Evolutionary conservation across 2,888 invertebrate species (phyloP).

Genomic region (Rutpela maculata): DNA sequence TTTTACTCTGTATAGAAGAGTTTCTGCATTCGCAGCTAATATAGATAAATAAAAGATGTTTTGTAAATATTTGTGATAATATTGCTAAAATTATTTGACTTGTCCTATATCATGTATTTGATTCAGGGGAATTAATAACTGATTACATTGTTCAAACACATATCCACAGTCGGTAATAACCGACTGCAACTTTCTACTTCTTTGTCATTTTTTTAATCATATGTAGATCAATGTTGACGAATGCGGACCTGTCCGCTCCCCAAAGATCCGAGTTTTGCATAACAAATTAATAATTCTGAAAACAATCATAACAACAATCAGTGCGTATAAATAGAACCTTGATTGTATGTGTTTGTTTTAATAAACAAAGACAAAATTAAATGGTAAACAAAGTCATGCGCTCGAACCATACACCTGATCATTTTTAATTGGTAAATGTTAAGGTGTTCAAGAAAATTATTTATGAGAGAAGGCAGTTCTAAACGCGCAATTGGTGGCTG

Average conservation of each 20-base stretch:
- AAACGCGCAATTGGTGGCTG: not conserved
- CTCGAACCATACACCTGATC: not conserved
- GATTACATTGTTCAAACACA: too few species aligned
- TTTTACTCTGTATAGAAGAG: too few species aligned
- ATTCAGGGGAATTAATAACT: too few species aligned
- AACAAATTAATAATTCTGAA: not conserved
- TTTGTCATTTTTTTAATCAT: too few species aligned
- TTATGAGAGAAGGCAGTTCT: constrained; percentile 15
- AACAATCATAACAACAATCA: not conserved
- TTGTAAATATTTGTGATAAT: too few species aligned
- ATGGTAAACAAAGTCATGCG: not conserved
- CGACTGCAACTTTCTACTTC: too few species aligned
- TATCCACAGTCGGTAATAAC: too few species aligned
- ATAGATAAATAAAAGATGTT: too few species aligned
- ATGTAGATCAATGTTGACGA: not conserved
- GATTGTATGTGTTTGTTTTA: not conserved
- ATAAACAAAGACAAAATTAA: constrained; percentile 3
- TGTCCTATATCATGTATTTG: too few species aligned
- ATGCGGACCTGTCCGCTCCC: not conserved
- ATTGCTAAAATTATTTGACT: too few species aligned
- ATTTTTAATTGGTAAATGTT: constrained; percentile 45
- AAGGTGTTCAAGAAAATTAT: constrained; percentile 39
- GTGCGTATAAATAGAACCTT: not conserved
- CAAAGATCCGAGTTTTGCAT: not conserved
- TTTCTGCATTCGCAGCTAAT: too few species aligned